Base-by-base conservation (phyloP, 2,888 invertebrate genomes). In the Phaedon cochleariae region DNA sequence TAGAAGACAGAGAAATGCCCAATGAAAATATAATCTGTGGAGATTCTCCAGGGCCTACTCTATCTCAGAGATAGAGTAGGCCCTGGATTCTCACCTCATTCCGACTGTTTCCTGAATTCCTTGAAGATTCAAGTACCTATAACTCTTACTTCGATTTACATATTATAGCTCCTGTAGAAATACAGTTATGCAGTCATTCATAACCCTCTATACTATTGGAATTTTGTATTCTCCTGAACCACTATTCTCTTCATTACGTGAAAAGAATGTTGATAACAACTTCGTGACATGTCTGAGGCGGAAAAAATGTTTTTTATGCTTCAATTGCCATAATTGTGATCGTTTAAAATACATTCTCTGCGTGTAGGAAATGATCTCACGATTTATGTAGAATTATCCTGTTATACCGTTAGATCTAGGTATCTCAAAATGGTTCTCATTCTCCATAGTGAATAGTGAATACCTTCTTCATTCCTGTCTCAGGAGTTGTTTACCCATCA, bases 351-450 rank as follows among this genome's bases (percentile, higher is more conserved):
- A 17, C 41, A 55, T 55, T 55, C 55, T 55, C 41, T 9, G n/a
- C 45, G 55, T 41, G 41, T 55, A 55, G 55, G 41, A 55, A 55
- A 55, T 41, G 41, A 55, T 41, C 55, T 55, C 55, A 55, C 55
- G 55, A 55, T 41, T 54, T 22, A 55, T 55, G 55, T 45, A 22
- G 55, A 37, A 55, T 55, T 21, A 55, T 45, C 41, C 22, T 15
- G 41, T 41, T 55, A 7, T 26, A 55, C 55, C 55, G 55, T 55
- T 55, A 55, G 55, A 55, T 55, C 34, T 34, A n/a, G n/a, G n/a
- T n/a, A 12, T 34, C 34, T 29, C 17, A 22, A 41, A 55, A 55
- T 41, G 37, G 55, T 41, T 55, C 26, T 41, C 41, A 17, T 55
- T 55, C 21, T 9, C 15, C 37, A 41, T 22, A n/a, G 17, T n/a